phyloP scores from a whole-genome alignment of 2,113 vertebrate genomes.

The Mobula hypostoma region DNA sequence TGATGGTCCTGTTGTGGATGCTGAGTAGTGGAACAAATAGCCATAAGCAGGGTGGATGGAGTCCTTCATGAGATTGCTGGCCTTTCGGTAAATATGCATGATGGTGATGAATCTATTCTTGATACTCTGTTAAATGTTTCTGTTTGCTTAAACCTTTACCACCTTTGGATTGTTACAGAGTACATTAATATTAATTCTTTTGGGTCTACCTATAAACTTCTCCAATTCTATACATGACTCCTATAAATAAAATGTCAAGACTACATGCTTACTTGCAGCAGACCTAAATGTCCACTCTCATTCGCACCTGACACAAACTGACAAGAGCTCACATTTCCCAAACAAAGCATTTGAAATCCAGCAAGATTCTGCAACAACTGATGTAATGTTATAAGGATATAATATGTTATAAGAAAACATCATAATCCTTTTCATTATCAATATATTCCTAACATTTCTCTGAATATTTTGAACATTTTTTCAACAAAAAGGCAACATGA shows the following conservation, averaged over 20 bases:
- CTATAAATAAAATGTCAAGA: not conserved
- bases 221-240: not conserved
- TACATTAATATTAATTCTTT: not conserved
- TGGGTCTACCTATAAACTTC: not conserved
- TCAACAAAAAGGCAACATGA: not conserved
- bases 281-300: not conserved
- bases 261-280: not conserved
- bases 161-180: not conserved
- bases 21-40: too few relatives aligned
- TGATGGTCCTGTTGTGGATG: too few relatives aligned
- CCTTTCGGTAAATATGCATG: too few relatives aligned
- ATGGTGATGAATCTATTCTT: not conserved
- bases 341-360: not conserved
- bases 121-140: not conserved
- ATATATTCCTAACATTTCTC: not conserved
- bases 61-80: too few relatives aligned
- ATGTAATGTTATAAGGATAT: not conserved
- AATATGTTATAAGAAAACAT: not conserved
- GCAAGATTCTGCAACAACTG: not conserved
- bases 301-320: not conserved
- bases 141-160: too few relatives aligned
- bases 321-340: too few relatives aligned
- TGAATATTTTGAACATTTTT: not conserved
- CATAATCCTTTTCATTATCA: not conserved
- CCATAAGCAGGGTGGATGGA: too few relatives aligned